Base-by-base conservation (phyloP, 2,888 invertebrate genomes). In the Rugalucina vietnamica region DNA sequence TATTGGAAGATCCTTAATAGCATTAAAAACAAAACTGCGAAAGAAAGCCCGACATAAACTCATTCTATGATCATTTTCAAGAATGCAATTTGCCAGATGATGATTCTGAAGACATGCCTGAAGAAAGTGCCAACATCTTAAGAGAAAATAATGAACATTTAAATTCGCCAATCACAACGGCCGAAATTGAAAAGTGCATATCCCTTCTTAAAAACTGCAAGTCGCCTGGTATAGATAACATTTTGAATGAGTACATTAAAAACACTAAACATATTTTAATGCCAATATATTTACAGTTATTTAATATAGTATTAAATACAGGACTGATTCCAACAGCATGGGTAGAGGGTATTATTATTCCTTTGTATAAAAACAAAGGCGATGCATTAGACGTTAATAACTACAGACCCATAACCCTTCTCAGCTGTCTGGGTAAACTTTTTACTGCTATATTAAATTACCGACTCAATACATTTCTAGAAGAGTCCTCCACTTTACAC, bases 381-480 rank as follows among this genome's bases (percentile, higher is more conserved):
- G 32, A 69, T 32, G 14, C 69, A 24, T 29, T 32, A 69, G 57
- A 76, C 10, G 70, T 69, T 18, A 34, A 50, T 12, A 81, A 81
- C n/a, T 81, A 76, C 39, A 71, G 69, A 21, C 69, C 69, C 24
- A 69, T 69, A 69, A 69, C 32, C 24, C 24, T 69, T 3, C 69
- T 69, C 8, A 69, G 69, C 32, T 69, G 69, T 69, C 69, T 69
- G 21, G 69, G 69, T 10, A 69, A 69, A 69, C 69, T 69, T 32
- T 69, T 69, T 69, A 69, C 69, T 69, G 24, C 69, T 69, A 32
- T 69, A 29, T 32, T 69, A 29, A 69, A 69, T 32, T 3, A 24
- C 12, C 69, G 69, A 27, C 21, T 69, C 14, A 69, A 12, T 29
- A 69, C 24, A 32, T 69, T 29, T 21, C 69, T 69, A 10, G 69